phyloP scores from a whole-genome alignment of 2,888 invertebrate species.

The Catotricha subobsoleta region DNA sequence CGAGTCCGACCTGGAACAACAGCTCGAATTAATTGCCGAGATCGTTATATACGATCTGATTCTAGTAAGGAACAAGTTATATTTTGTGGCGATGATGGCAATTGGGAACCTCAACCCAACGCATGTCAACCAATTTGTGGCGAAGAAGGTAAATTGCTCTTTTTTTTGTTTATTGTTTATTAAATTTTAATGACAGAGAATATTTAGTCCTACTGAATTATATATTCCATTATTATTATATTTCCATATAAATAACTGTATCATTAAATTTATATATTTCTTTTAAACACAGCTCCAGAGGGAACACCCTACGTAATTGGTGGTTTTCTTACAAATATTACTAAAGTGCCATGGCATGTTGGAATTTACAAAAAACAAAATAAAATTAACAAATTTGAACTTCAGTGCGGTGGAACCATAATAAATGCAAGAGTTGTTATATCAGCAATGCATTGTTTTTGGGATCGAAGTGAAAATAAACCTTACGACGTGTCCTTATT shows the following conservation, averaged over 20 bases:
- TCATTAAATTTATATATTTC: no score
- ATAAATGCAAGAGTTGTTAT: conserved; percentile 3
- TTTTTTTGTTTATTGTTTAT: no score
- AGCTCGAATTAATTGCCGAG: conserved; percentile 11
- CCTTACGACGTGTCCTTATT: neutral
- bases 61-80: neutral
- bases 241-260: no score
- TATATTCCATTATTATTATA: no score
- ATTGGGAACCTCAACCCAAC: conserved; percentile 16
- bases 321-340: neutral
- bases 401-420: conserved; percentile 10
- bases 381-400: neutral
- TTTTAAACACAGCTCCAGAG: no score
- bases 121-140: conserved; percentile 19
- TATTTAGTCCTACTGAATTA: no score
- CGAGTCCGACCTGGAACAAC: conserved; percentile 11
- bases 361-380: conserved; percentile 7
- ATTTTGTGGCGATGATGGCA: conserved; percentile 15
- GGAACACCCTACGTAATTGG: conserved; percentile 6
- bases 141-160: neutral
- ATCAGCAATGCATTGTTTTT: conserved; percentile 12
- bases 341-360: conserved; percentile 10
- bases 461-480: conserved; percentile 2
- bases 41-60: conserved; percentile 8
- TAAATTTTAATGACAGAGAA: no score